A percentile compares a stretch with the other conserved stretches of the same genome.
Evolutionary conservation across 2,113 vertebrate species (phyloP).

Genomic region (Centrocercus urophasianus): DNA sequence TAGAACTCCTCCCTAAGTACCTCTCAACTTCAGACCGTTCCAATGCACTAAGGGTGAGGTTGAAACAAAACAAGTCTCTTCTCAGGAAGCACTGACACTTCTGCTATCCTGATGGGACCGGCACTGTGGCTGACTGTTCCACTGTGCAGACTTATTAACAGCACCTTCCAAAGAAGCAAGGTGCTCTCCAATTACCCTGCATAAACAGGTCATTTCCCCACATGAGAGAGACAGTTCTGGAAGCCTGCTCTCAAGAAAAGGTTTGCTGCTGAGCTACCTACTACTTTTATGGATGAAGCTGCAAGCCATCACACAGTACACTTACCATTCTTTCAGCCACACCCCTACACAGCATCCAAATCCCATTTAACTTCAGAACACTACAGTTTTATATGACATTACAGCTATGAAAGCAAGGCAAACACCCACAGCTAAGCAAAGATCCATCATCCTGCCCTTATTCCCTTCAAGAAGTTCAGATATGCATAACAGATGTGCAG

Average conservation of each 20-base stretch:
- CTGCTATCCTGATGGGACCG: neutral
- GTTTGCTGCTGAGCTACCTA: neutral
- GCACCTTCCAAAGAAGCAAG: neutral
- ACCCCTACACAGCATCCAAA: neutral
- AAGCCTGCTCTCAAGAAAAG: neutral
- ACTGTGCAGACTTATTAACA: neutral
- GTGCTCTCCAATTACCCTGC: too few relatives aligned
- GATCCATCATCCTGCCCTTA: neutral
- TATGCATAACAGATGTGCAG: neutral
- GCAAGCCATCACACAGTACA: neutral
- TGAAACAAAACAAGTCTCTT: neutral
- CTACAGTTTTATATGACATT: neutral
- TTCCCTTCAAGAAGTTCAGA: neutral
- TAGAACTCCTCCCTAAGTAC: fast-evolving
- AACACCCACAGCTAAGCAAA: neutral
- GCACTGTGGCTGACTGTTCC: neutral
- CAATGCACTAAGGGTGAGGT: neutral
- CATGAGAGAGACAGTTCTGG: neutral
- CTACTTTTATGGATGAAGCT: neutral
- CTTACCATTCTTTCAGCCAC: neutral
- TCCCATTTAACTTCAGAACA: neutral
- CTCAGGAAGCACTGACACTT: neutral
- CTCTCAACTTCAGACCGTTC: neutral
- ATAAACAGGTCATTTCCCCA: neutral
- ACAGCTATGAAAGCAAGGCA: fast-evolving